Evolutionary conservation across 2,797 vertebrate genomes (phyloP), one percentile per base, ranked within the genome.

Genomic region (Gymnothorax reevesii): DNA sequence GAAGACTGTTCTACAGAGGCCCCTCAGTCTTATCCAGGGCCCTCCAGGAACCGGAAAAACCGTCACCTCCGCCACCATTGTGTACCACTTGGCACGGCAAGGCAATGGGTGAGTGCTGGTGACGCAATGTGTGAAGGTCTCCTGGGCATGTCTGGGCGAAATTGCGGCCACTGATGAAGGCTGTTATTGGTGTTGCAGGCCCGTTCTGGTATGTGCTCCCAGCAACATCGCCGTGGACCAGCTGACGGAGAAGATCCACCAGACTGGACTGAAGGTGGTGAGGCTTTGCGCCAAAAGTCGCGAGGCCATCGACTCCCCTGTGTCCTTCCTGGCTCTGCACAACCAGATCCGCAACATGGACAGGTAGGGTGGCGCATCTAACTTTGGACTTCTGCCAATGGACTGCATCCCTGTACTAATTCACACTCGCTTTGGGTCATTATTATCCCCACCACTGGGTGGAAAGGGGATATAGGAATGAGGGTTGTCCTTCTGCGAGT

Each of bases 341-440:
- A 99, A 99, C 91, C 99, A 99, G 94, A 99, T 99, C 92, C 96
- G 99, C 89, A 99, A 99, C 94, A 99, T 99, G 98, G 99, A 99
- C 92, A 99, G 99, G 99, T 99, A 54, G 42, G 71, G 27, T 27
- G 13, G 27, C 71, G 6, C 9, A 1, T 42, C 3, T 42, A 42
- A 75, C 8, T 12, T 27, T 42, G 71, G 20, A 42, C 33, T 42
- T 42, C 71, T 12, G 27, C 10, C 71, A 0, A 25, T 69, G 7
- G 66, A 4, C 66, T 75, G 71, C 17, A 12, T 75, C 12, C 42
- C 12, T 42, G 27, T 6, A 75, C 33, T 17, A 7, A 42, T 73
- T 73, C 25, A 75, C 3, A 42, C 33, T 42, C 20, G 7, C 13
- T 13, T 2, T 1, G 5, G n/a, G 22, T 71, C 69, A 27, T 27